Evolutionary conservation across 1,140 invertebrate species (phyloP).

Genomic region (Cydia splendana): DNA sequence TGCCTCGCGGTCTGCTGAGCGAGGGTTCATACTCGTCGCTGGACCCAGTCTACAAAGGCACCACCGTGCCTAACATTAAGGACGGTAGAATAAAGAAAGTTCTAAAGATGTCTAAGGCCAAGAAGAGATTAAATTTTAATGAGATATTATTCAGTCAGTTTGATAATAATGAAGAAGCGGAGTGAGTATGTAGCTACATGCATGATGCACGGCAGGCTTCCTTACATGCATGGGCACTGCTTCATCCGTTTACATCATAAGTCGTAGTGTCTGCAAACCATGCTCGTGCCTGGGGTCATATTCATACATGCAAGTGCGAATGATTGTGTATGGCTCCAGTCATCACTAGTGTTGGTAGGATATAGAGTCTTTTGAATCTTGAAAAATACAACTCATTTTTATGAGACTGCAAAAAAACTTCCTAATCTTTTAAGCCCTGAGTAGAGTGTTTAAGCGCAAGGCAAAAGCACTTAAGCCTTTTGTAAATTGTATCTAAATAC

Average conservation of each 20-base stretch:
- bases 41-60: slow-evolving; percentile 48
- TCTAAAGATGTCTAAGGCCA: slow-evolving; percentile 39
- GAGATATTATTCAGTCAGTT: slow-evolving; percentile 26
- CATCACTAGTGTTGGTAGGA: neutral
- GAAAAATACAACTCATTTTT: too few relatives aligned
- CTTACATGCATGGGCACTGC: slow-evolving; percentile 7
- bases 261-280: neutral
- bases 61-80: slow-evolving; percentile 51
- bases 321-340: neutral
- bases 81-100: slow-evolving; percentile 46
- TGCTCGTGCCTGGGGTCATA: neutral
- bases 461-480: too few relatives aligned
- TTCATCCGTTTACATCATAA: neutral
- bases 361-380: too few relatives aligned
- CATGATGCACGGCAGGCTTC: slow-evolving; percentile 6
- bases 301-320: neutral
- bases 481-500: too few relatives aligned
- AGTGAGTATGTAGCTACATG: slow-evolving; percentile 31
- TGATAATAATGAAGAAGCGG: slow-evolving; percentile 20
- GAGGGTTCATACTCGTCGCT: slow-evolving; percentile 52
- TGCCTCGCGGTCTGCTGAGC: slow-evolving; percentile 56
- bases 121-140: slow-evolving; percentile 52
- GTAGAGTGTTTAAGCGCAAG: too few relatives aligned
- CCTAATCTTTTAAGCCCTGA: too few relatives aligned
- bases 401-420: too few relatives aligned